Conservation (phyloP, 2,888 invertebrate genomes). For the Panopea generosa region DNA sequence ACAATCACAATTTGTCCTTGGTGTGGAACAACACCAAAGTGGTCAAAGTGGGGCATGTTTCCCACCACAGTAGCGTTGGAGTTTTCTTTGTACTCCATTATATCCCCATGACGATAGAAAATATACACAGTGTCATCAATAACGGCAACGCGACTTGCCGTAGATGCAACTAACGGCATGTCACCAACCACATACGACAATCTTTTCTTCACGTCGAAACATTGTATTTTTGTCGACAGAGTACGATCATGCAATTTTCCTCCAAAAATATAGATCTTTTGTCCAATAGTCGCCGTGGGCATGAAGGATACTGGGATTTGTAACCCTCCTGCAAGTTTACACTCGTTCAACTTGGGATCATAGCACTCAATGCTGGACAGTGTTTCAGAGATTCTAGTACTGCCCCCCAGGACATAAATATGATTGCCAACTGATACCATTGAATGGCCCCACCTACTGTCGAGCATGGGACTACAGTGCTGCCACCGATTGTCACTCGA, state of each 20-base stretch:
- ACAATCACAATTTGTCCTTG: constrained; percentile 64
- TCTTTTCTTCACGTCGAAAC: constrained; percentile 51
- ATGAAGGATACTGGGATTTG: constrained; percentile 66
- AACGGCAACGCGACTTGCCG: constrained; percentile 63
- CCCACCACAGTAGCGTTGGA: constrained; percentile 49
- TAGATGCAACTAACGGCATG: constrained; percentile 59
- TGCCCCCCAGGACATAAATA: constrained; percentile 65
- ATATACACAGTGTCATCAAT: constrained; percentile 61
- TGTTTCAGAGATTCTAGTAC: constrained; percentile 59
- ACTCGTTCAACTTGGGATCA: constrained; percentile 50
- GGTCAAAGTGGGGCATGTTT: constrained; percentile 66
- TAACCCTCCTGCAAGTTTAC: constrained; percentile 59
- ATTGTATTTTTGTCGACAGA: constrained; percentile 63
- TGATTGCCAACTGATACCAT: constrained; percentile 56
- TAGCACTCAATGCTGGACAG: constrained; percentile 67
- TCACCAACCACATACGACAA: constrained; percentile 51
- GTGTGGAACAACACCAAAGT: constrained; percentile 63
- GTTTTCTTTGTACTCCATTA: constrained; percentile 59
- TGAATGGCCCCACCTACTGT: constrained; percentile 67
- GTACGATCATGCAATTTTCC: constrained; percentile 62
- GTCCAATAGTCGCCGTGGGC: constrained; percentile 63
- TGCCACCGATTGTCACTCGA: constrained; percentile 63
- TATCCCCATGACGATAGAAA: constrained; percentile 65
- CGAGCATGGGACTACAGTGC: constrained; percentile 58
- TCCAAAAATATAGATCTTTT: constrained; percentile 68